Percentiles rank a stretch among this genome's conserved stretches.
These are phyloP conservation scores for Oryzias melastigma DNA, from an alignment of 2,113 vertebrate species.

Conservation along the genomic window DNA sequence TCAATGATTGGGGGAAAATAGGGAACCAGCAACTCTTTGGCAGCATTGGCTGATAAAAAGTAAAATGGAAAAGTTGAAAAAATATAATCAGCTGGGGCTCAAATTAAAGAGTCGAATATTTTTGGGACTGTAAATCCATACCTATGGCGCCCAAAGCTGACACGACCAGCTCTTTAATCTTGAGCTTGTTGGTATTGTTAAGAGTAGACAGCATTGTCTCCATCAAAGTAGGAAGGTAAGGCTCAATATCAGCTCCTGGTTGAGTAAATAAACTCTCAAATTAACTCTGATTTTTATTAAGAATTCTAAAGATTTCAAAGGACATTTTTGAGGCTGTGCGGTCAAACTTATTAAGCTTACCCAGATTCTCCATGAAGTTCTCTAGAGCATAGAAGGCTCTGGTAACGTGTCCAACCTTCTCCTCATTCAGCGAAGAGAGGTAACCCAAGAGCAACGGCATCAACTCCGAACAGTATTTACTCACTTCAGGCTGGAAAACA, in stretches of 20 bases:
- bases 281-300: neutral
- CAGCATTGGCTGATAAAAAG: slow-evolving; percentile 80
- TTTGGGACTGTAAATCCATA: slow-evolving; percentile 43
- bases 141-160: slow-evolving; percentile 88
- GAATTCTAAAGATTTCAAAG: too few relatives aligned
- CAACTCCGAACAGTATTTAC: slow-evolving; percentile 80
- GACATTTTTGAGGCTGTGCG: neutral
- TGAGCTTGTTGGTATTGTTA: slow-evolving; percentile 70
- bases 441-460: slow-evolving; percentile 87
- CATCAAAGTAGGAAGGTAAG: slow-evolving; percentile 88
- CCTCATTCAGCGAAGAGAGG: slow-evolving; percentile 78
- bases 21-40: slow-evolving; percentile 81
- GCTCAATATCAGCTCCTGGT: slow-evolving; percentile 82
- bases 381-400: slow-evolving; percentile 90
- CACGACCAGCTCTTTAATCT: slow-evolving; percentile 85
- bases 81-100: neutral
- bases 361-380: slow-evolving; percentile 90
- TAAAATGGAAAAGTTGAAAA: neutral
- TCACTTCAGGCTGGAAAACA: slow-evolving; percentile 82
- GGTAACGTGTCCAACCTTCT: slow-evolving; percentile 80
- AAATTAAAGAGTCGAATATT: too few relatives aligned
- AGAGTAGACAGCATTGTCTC: slow-evolving; percentile 84
- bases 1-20: slow-evolving; percentile 86
- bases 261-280: neutral
- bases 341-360: slow-evolving; percentile 59